These are phyloP conservation scores for Odontocolon sp. DNA, from an alignment of 2,888 invertebrate species.

Conservation along the genomic window DNA sequence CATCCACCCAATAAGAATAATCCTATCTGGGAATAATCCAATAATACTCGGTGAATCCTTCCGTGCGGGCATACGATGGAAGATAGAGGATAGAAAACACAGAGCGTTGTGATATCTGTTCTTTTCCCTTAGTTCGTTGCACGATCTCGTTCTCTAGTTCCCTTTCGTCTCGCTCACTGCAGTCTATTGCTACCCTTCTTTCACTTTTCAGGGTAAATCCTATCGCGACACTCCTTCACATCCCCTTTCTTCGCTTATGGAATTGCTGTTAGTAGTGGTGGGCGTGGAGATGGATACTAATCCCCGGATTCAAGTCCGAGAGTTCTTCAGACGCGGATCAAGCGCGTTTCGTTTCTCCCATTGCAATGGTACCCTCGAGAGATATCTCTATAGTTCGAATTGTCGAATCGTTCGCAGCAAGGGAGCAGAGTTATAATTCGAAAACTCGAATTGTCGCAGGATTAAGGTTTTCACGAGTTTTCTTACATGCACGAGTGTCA, in stretches of 20 bases:
- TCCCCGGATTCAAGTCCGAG: constrained; percentile 69
- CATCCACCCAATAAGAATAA: constrained; percentile 60
- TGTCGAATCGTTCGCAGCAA: not conserved
- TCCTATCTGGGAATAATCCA: constrained; percentile 59
- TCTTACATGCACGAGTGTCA: not conserved
- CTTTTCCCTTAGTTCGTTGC: constrained; percentile 25
- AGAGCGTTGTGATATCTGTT: constrained; percentile 30
- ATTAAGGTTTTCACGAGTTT: constrained; percentile 15
- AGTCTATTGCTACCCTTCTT: constrained; percentile 12
- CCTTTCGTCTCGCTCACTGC: not conserved
- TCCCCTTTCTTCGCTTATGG: constrained; percentile 42
- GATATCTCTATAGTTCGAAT: constrained; percentile 20
- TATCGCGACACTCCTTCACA: constrained; percentile 61
- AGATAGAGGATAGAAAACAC: not conserved
- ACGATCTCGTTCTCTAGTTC: constrained; percentile 8
- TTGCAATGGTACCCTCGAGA: constrained; percentile 23
- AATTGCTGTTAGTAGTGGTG: constrained; percentile 28
- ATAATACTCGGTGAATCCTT: constrained; percentile 57
- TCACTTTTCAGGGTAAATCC: constrained; percentile 70
- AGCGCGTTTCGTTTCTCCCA: constrained; percentile 51
- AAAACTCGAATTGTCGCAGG: constrained; percentile 10
- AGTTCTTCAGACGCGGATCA: constrained; percentile 64
- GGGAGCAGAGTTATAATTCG: constrained; percentile 6
- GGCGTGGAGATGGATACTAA: constrained; percentile 73
- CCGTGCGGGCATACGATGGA: constrained; percentile 33